phyloP scores from a whole-genome alignment of 2,888 invertebrate species.

The Chromoteleia sp. region DNA sequence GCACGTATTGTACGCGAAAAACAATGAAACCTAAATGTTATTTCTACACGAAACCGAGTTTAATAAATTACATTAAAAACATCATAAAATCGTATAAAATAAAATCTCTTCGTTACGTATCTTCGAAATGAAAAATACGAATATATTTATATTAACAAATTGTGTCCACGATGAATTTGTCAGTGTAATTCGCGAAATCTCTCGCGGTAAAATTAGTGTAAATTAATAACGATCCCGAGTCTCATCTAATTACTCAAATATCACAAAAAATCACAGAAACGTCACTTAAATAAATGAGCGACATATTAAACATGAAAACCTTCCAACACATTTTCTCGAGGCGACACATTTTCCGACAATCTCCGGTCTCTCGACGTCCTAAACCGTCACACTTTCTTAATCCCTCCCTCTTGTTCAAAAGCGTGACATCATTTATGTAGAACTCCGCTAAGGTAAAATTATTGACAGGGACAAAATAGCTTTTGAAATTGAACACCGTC shows the following conservation, averaged over 20 bases:
- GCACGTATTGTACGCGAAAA: no score
- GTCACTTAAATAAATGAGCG: slow-evolving; percentile 14
- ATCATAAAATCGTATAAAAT: no score
- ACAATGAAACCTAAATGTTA: no score
- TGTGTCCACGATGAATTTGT: no score
- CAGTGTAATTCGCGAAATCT: background rate
- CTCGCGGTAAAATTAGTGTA: slow-evolving; percentile 8
- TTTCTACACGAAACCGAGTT: no score
- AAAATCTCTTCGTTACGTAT: no score
- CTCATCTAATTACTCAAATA: slow-evolving; percentile 26
- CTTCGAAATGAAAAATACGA: no score
- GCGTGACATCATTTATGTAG: slow-evolving; percentile 40
- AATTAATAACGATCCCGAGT: slow-evolving; percentile 11
- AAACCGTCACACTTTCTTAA: slow-evolving; percentile 30
- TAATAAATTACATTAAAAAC: no score
- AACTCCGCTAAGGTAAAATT: slow-evolving; percentile 27
- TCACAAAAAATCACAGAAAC: slow-evolving; percentile 23
- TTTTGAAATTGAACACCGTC: slow-evolving; percentile 37
- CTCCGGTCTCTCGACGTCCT: slow-evolving; percentile 14
- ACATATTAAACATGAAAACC: slow-evolving; percentile 34
- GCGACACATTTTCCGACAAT: slow-evolving; percentile 39
- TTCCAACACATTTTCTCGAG: slow-evolving; percentile 24
- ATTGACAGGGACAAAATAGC: slow-evolving; percentile 38
- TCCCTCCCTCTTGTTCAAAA: slow-evolving; percentile 27
- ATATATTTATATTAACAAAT: no score